These are phyloP conservation scores for Pachyseris speciosa DNA, from an alignment of 64 coral and sea anemone species.

Conservation along the genomic window DNA sequence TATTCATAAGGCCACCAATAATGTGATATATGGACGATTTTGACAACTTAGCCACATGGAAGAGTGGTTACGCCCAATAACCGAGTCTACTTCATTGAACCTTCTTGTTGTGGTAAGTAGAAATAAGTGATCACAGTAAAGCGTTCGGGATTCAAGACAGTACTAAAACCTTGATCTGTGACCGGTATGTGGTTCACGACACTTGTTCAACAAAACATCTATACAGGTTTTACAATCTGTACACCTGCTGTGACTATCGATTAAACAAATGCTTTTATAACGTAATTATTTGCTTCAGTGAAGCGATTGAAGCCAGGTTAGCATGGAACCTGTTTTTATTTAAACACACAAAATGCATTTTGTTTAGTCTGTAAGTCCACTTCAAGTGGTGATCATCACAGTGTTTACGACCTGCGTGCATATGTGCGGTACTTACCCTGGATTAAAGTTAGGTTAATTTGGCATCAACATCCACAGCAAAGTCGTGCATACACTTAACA, in stretches of 20 bases:
- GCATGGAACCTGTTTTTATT: no score
- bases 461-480: no score
- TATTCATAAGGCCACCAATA: not conserved
- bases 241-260: not conserved
- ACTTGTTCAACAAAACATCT: conserved; percentile 23
- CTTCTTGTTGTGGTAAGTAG: not conserved
- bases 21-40: not conserved
- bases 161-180: not conserved
- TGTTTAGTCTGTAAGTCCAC: not conserved
- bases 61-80: not conserved
- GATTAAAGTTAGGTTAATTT: no score
- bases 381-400: no score
- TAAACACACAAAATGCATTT: no score
- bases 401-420: no score
- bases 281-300: not conserved
- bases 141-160: not conserved
- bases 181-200: not conserved
- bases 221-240: not conserved
- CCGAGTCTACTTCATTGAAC: no score
- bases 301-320: not conserved
- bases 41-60: not conserved
- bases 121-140: not conserved
- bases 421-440: no score
- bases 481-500: no score
- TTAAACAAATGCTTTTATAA: conserved; percentile 12